A percentile compares a stretch with the other conserved stretches of the same genome.
Evolutionary conservation across 2,113 vertebrate species (phyloP).

Genomic region (Psittacus erithacus): DNA sequence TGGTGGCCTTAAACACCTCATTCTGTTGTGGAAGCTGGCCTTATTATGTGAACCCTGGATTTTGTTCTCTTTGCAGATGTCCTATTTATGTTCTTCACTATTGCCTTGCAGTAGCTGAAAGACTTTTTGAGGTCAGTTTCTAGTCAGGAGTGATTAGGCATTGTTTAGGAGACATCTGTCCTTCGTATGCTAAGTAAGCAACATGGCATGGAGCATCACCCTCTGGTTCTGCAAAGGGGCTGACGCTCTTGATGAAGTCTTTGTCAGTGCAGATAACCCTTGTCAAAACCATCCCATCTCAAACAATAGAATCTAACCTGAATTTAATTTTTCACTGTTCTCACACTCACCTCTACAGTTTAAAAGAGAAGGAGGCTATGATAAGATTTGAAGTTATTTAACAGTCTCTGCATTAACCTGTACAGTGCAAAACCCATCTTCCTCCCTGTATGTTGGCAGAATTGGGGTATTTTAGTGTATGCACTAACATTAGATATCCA

Average conservation of each 20-base stretch:
- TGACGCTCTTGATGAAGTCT: slow-evolving; percentile 22
- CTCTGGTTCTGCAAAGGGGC: background rate
- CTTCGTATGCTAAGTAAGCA: slow-evolving; percentile 64
- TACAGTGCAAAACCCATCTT: background rate
- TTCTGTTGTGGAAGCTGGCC: background rate
- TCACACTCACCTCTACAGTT: background rate
- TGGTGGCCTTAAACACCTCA: background rate
- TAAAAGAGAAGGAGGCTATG: background rate
- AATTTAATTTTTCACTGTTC: background rate
- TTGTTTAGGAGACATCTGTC: slow-evolving; percentile 47
- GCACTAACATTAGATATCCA: background rate
- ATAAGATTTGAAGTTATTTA: background rate
- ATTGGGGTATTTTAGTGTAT: background rate
- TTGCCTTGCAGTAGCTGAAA: slow-evolving; percentile 43
- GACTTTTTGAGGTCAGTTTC: slow-evolving; percentile 64
- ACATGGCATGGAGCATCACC: background rate
- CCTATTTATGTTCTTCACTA: slow-evolving; percentile 16
- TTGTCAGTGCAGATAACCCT: slow-evolving; percentile 27
- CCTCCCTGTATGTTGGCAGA: background rate
- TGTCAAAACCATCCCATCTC: slow-evolving; percentile 1
- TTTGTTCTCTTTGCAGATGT: slow-evolving; percentile 42
- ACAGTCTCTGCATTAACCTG: background rate
- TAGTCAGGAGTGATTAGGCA: slow-evolving; percentile 45
- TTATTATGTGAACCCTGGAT: background rate
- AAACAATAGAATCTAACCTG: background rate